Base-by-base conservation (phyloP, 2,888 invertebrate genomes). In the Dicyrtomina minuta region DNA sequence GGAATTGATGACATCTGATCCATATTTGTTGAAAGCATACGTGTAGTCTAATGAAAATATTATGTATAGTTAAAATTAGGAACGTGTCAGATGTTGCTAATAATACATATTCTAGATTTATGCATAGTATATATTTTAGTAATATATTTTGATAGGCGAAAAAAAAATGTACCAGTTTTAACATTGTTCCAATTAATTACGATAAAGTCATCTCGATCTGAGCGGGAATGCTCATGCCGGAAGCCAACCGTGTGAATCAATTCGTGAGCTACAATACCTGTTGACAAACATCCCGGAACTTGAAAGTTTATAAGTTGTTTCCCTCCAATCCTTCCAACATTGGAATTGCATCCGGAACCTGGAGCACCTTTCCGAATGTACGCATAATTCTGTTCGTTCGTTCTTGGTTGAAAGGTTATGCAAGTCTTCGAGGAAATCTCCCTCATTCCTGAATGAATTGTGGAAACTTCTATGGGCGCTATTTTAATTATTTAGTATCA, bases 391-490 rank as follows among this genome's bases (percentile, higher is more conserved):
- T 12, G 2, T 58, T 78, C 74, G 10, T 17, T 26, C 1, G 59
- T 49, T 60, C 56, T 33, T 13, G 65, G 27, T 13, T 56, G 43
- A 75, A 85, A 84, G 71, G 76, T 81, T 12, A 86, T 77, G 74
- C 86, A 85, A 0, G 84, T 84, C 15, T 83, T 81, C 68, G 82
- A 83, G 10, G 82, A 80, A 60, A 85, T 83, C 55, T 84, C 84
- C 1, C 79, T 80, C 80, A 85, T 80, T 24, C 81, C 85, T 15
- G 80, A 79, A 72, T 83, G 79, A 72, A 85, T 84, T 72, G 81
- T 81, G 62, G 80, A 78, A 15, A 83, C 74, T 77, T 85, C 82
- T 27, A 81, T 80, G 39, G 83, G 81, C 79, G 83, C 85, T 85
- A 79, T 27, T 81, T 80, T n/a, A n/a, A n/a, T n/a, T n/a, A 33